Base-by-base conservation (phyloP, 2,888 invertebrate genomes). In the Cremastinae sp. region DNA sequence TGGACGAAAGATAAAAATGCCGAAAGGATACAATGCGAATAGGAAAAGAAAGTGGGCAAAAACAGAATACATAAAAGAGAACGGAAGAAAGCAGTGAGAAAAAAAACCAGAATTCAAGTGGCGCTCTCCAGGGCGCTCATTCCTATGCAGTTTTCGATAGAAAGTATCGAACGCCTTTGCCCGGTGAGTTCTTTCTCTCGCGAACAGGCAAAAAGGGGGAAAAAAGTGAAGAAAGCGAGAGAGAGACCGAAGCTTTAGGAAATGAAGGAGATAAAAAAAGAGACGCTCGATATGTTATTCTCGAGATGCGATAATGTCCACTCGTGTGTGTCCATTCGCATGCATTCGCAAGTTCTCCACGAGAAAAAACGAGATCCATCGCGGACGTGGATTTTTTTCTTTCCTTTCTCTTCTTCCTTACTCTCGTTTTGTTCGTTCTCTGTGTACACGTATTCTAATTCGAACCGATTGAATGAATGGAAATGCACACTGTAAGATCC, bases 61-160 rank as follows among this genome's bases (percentile, higher is more conserved):
- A 14, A 18, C 5, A 49, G 41, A 35, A 18, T 12, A 14, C 37
- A 16, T 14, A 20, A 41, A 43, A 22, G 37, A 58, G 68, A 39
- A 18, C 62, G 49, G 9, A 28, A 55, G 55, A 45, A 47, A 12
- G 18, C 37, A 62, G 56, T 43, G 61, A 41, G 68, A 76, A 70
- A 61, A 73, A 51, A 69, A 77, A 77, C 73, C 56, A 77, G 70
- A 77, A 73, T 77, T 69, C 73, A 53, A 77, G 76, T 70, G 73
- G 76, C 69, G 59, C 76, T 64, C 73, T 53, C 64, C 76, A 73
- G 76, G 76, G 76, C 69, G 76, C 76, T 77, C 76, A 77, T 77
- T 77, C 73, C 65, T 70, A 77, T 77, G 76, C 73, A 73, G 65
- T 66, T 28, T 9, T 72, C 76, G 73, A 77, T 77, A 77, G 69